Percentiles rank a stretch among this genome's conserved stretches.
Conservation (phyloP, 2,113 vertebrate genomes). For the Chiloscyllium plagiosum region DNA sequence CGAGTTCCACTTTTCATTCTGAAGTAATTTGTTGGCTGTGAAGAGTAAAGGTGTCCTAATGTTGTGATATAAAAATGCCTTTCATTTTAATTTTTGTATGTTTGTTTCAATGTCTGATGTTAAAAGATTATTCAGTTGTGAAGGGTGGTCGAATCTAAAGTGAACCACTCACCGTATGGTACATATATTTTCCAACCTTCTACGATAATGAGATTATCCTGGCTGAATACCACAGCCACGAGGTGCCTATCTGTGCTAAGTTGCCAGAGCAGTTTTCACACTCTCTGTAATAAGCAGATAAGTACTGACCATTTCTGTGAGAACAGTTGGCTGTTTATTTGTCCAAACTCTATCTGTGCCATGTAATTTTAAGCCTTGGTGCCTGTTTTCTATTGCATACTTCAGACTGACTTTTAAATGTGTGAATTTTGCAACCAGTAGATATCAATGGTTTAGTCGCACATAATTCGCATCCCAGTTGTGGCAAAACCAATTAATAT, state of each 20-base stretch:
- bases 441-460: neutral
- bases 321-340: neutral
- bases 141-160: neutral
- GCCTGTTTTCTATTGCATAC: neutral
- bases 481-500: neutral
- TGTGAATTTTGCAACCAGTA: neutral
- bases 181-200: neutral
- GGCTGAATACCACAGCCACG: neutral
- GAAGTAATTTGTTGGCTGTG: neutral
- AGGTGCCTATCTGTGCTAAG: neutral
- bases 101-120: neutral
- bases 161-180: neutral
- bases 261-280: neutral
- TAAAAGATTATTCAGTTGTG: neutral
- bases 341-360: neutral
- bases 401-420: slow-evolving; percentile 12
- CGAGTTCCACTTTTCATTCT: neutral
- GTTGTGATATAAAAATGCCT: neutral
- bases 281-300: neutral
- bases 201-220: neutral
- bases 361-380: neutral
- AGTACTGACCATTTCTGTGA: neutral
- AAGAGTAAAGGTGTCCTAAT: neutral
- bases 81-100: neutral
- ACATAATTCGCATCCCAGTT: neutral